Evolutionary conservation across 2,888 invertebrate species (phyloP).

Genomic region (Gasteruption jaculator): DNA sequence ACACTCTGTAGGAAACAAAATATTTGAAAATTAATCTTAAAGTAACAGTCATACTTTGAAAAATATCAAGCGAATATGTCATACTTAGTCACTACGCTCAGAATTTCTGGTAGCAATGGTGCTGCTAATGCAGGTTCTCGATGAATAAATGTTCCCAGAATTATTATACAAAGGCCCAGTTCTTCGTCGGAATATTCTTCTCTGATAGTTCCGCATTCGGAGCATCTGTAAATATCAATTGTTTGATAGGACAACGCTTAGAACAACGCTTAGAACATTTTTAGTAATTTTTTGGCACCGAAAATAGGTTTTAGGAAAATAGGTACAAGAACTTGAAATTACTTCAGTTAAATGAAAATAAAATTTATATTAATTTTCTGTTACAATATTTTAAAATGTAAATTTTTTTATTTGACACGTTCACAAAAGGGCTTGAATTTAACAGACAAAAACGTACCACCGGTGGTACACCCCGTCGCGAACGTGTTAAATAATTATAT

Average conservation of each 20-base stretch:
- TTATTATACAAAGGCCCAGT: slow-evolving; percentile 87
- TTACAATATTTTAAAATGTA: too few species aligned
- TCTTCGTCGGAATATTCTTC: slow-evolving; percentile 98
- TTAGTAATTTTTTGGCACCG: background rate
- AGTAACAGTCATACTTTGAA: background rate
- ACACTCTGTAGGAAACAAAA: slow-evolving; percentile 57
- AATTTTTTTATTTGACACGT: too few species aligned
- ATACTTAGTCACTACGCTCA: slow-evolving; percentile 84
- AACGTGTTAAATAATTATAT: too few species aligned
- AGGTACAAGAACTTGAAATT: background rate
- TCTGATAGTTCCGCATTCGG: slow-evolving; percentile 83
- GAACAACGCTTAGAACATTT: too few species aligned
- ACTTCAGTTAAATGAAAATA: background rate
- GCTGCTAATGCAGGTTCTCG: slow-evolving; percentile 95
- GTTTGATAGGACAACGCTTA: too few species aligned
- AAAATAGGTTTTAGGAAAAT: background rate
- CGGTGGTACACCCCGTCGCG: too few species aligned
- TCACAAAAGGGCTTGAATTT: too few species aligned
- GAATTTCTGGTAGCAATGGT: slow-evolving; percentile 84
- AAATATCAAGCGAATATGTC: slow-evolving; percentile 23
- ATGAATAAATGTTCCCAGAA: slow-evolving; percentile 92
- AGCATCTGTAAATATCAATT: slow-evolving; percentile 61
- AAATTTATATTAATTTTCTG: background rate
- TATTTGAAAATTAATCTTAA: background rate
- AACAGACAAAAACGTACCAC: too few species aligned